These are phyloP conservation scores for Drosophila nigrodunni DNA, from an alignment of 1,140 invertebrate species.

Conservation along the genomic window DNA sequence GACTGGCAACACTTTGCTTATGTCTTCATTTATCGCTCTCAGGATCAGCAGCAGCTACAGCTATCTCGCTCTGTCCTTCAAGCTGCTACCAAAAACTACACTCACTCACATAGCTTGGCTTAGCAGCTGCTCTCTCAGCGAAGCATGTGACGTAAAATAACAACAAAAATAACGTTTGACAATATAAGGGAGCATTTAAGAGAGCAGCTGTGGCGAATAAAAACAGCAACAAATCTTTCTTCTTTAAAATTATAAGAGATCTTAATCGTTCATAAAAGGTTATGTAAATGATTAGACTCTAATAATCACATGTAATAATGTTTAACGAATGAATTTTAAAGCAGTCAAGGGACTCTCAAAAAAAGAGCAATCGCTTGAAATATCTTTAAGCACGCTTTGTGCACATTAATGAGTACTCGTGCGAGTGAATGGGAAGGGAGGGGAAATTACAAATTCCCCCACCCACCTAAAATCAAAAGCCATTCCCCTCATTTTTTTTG, in stretches of 20 bases:
- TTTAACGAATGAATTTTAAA: constrained; percentile 5
- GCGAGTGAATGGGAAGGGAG: constrained; percentile 27
- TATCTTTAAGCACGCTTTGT: constrained; percentile 46
- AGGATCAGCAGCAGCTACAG: neutral
- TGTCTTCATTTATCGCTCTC: neutral
- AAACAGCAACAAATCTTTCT: no score
- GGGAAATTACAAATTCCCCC: neutral
- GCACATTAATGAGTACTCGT: constrained; percentile 37
- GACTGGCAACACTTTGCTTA: neutral
- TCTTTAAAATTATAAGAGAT: no score
- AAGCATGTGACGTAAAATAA: no score
- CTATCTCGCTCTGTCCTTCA: neutral
- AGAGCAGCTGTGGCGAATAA: no score
- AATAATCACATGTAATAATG: constrained; percentile 5
- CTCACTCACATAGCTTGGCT: neutral
- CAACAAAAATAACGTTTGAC: no score
- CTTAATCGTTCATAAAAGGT: neutral
- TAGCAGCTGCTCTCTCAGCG: neutral
- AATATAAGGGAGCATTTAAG: no score
- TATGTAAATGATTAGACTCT: constrained; percentile 7
- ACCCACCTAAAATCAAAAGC: constrained; percentile 38
- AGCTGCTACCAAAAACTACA: neutral
- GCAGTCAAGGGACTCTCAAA: constrained; percentile 10
- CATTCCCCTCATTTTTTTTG: constrained; percentile 25
- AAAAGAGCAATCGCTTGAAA: constrained; percentile 51